Evolutionary conservation across 2,797 vertebrate genomes (phyloP).

Genomic region (Apogon hyalosoma): DNA sequence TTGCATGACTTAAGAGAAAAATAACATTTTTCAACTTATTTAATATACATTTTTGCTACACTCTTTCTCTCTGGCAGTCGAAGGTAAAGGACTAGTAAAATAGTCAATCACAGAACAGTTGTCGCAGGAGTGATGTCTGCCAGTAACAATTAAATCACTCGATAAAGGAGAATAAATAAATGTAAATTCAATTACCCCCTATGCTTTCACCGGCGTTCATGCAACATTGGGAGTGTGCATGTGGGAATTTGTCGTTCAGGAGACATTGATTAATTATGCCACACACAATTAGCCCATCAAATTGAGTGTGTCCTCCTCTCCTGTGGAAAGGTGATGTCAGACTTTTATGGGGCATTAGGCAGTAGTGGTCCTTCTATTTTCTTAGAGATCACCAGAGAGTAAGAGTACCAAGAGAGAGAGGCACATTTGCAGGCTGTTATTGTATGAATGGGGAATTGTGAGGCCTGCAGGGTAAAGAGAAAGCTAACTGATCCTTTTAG

Average conservation of each 20-base stretch:
- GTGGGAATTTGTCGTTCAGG: constrained; percentile 79
- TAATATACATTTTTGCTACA: no score
- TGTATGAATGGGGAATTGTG: constrained; percentile 59
- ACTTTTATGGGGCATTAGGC: constrained; percentile 82
- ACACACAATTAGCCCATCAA: constrained; percentile 86
- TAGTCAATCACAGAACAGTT: constrained; percentile 10
- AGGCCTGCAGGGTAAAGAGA: constrained; percentile 64
- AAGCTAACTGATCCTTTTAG: constrained; percentile 76
- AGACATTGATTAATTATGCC: constrained; percentile 88
- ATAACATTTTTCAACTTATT: background rate
- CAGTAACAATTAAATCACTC: constrained; percentile 66
- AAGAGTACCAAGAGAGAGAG: constrained; percentile 41
- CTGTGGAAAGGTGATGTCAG: constrained; percentile 86
- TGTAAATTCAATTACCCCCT: constrained; percentile 73
- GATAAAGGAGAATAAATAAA: constrained; percentile 73
- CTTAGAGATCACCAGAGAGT: constrained; percentile 68
- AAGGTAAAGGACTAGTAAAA: constrained; percentile 5
- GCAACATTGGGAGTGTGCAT: constrained; percentile 61
- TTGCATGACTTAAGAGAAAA: constrained; percentile 33
- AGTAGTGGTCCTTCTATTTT: constrained; percentile 75
- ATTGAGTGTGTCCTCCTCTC: constrained; percentile 86
- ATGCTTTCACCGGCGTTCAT: constrained; percentile 66
- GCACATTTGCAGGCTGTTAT: constrained; percentile 57
- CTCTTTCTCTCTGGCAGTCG: background rate
- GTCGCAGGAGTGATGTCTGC: constrained; percentile 40